Base-by-base conservation (phyloP, 1,140 invertebrate species). In the Macrostomum lignano region DNA sequence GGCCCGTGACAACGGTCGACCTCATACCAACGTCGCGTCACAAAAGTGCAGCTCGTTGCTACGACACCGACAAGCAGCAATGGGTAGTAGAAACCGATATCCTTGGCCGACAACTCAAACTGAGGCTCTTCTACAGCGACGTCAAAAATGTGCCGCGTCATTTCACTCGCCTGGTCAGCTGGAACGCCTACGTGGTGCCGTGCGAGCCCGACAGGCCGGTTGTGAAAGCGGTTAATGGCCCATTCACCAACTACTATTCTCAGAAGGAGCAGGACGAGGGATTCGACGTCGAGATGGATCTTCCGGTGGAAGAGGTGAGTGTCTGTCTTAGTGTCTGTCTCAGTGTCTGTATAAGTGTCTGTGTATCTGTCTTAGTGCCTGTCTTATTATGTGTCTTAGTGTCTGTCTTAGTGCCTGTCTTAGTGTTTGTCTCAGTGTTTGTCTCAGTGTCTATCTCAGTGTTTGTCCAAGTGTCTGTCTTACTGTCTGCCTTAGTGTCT, bases 111-210 rank as follows among this genome's bases (percentile, higher is more conserved):
- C 70, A 67, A 22, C 33, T 53, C 9, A 34, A 41, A 1, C 58
- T 81, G 10, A 68, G 72, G 32, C 66, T 79, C 48, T 68, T 74
- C 37, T 78, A 74, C 58, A 72, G 73, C 33, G 74, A 78, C 45
- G 69, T 78, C 13, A 70, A 73, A 43, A 72, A 75, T 44, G 73
- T 79, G 10, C 74, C 74, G 1, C 57, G 73, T 21, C 76, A 74
- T 48, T 74, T 76, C 53, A 39, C 54, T 2, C 51, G 71, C 38
- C 75, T 73, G 47, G 70, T 78, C 1, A 69, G 68, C 40, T 78
- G 74, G 72, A 71, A 48, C 46, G 37, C 51, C 39, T 32, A 64
- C 62, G 29, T 56, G 25, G 25, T 59, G 33, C 44, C 50, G 7
- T 37, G 38, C 10, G 40, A 38, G 15, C 42, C 37, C 9, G 40